Base-by-base conservation (phyloP, 2,797 vertebrate genomes). In the Zalophus californianus region DNA sequence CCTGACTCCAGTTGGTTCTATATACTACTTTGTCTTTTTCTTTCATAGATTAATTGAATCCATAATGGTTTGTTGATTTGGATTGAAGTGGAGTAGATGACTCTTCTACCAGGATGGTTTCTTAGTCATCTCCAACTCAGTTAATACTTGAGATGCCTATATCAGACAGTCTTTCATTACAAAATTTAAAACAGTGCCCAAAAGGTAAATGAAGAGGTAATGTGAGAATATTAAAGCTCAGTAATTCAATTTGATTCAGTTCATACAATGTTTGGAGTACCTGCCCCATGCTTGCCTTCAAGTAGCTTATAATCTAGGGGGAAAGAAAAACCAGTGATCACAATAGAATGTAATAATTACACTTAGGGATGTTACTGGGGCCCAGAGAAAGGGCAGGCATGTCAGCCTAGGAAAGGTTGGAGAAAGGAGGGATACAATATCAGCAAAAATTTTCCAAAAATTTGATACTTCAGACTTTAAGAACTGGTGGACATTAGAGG, bases 1-100 rank as follows among this genome's bases (percentile, higher is more conserved):
- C 48, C 52, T 88, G 41, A n/a, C 72, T 87, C 93, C 86, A 77
- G 5, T 92, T 86, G 48, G 44, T 90, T 97, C 54, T 89, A 14
- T 6, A 44, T 4, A 70, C 25, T 52, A 32, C 68, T 82, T 86
- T 86, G 3, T 88, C n/a, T 73, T 90, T 95, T 79, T 90, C 72
- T 93, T 94, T 93, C 79, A 38, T 48, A 86, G 41, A 18, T 84
- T 75, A 27, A 75, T 82, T 86, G 68, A 50, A 84, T 93, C 84
- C 13, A 38, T 78, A 82, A 86, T 89, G 66, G 12, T 77, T 80
- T 91, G 38, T 60, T 92, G 16, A 68, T 85, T 94, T 93, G 48
- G 27, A n/a, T 54, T 82, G 25, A 94, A 91, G 32, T 38, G 56
- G 56, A 2, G 5, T 41, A 72, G 38, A 6, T 54, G 7, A 93